phyloP scores from a whole-genome alignment of 2,113 vertebrate species.

The Columbina picui region DNA sequence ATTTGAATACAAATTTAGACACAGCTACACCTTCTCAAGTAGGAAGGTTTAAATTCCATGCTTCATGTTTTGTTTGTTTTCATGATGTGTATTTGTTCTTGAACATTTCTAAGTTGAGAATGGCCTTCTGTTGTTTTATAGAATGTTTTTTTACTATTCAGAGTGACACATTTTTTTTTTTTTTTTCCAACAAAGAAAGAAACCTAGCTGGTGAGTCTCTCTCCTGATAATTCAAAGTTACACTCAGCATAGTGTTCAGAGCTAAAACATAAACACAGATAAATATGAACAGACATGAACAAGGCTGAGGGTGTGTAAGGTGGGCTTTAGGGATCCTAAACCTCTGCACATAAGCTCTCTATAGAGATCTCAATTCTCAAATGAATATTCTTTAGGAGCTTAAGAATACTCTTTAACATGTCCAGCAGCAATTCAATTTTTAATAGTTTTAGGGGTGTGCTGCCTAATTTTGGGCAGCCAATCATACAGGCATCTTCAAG shows the following conservation, averaged over 20 bases:
- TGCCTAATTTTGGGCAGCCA: background rate
- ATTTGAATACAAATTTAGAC: background rate
- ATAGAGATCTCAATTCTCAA: background rate
- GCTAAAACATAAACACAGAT: background rate
- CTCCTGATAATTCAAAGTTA: background rate
- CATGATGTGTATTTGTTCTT: background rate
- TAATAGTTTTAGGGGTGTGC: background rate
- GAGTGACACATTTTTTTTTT: background rate
- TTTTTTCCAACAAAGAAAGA: background rate
- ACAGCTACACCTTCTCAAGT: background rate
- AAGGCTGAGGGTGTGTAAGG: background rate
- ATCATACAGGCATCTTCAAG: background rate
- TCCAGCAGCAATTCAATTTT: background rate
- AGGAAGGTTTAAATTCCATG: background rate
- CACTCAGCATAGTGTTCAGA: background rate
- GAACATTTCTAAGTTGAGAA: background rate
- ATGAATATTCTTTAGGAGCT: background rate
- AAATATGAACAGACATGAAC: background rate
- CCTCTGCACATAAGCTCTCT: background rate
- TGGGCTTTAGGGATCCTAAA: background rate
- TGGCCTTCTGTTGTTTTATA: background rate
- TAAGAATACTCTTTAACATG: background rate
- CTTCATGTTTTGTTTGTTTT: background rate
- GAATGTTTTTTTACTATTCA: background rate
- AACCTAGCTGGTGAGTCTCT: background rate